Base-by-base conservation (phyloP, 2,113 vertebrate species). In the Channa argus region DNA sequence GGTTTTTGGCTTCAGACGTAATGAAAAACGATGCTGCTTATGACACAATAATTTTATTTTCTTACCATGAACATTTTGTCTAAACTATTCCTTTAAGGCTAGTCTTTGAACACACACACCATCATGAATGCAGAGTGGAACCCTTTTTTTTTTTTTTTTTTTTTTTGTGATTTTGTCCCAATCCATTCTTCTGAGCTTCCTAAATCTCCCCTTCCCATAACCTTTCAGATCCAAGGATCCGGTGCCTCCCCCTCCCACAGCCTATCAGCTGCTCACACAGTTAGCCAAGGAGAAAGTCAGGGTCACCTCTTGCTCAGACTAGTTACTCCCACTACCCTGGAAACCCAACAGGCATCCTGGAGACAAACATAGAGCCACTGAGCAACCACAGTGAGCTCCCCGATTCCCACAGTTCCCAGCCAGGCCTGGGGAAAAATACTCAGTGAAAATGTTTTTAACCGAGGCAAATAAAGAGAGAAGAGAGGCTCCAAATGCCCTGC, bases 301-400 rank as follows among this genome's bases (percentile, higher is more conserved):
- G 89, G 88, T 92, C 85, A 89, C 55, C 80, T 58, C 61, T 54
- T 65, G 68, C 80, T 77, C 86, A 86, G 84, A 84, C 85, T 36
- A 64, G 75, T 74, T 79, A 74, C 88, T 90, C 88, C 86, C 74
- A 91, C 82, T 88, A 70, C 89, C 89, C 79, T 90, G 89, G 91
- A 91, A 88, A 92, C 89, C 86, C 72, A 83, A 61, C 82, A 89
- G 88, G 87, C 90, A 89, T 90, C 86, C 89, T 56, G 75, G 86
- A 90, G 86, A 88, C 91, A 92, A 91, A 90, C 88, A 88, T 68
- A 63, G 79, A 71, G 61, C 77, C 68, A 70, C 86, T 76, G 84
- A 80, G 85, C 75, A 41, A 58, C 78, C 76, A 67, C 71, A 76
- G 37, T 62, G 14, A 81, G 83, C 66, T 86, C 79, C 71, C 71